Evolutionary conservation across 2,888 invertebrate species (phyloP).

Genomic region (Zygogramma bicolorata): DNA sequence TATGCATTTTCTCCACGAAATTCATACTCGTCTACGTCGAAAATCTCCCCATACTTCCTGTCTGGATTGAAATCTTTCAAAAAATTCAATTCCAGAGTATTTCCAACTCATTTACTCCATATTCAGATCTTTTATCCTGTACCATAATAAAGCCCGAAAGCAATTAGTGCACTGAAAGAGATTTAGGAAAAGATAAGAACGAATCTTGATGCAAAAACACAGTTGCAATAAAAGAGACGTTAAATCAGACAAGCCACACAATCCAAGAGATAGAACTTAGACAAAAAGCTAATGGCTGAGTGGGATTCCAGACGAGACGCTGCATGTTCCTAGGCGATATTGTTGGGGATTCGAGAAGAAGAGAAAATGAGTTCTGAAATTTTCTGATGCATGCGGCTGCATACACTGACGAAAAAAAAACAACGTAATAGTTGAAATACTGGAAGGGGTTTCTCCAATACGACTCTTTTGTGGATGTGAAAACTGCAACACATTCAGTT

Average conservation of each 20-base stretch:
- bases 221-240: conserved; percentile 51
- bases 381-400: not conserved
- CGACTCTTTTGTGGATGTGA: too few species aligned
- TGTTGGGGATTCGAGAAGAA: not conserved
- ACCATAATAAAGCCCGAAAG: conserved; percentile 45
- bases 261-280: conserved; percentile 46
- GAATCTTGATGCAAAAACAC: conserved; percentile 58
- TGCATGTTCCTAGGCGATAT: conserved; percentile 17
- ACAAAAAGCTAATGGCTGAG: conserved; percentile 49
- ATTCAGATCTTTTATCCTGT: not conserved
- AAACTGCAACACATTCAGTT: too few species aligned
- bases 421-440: too few species aligned
- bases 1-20: not conserved
- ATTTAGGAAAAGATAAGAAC: conserved; percentile 49
- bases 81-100: not conserved
- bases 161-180: conserved; percentile 51
- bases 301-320: conserved; percentile 40
- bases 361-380: not conserved
- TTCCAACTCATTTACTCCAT: conserved; percentile 4
- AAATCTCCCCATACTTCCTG: not conserved
- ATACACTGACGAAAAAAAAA: too few species aligned
- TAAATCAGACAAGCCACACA: conserved; percentile 50
- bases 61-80: not conserved
- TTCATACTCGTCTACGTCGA: not conserved
- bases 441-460: too few species aligned